A percentile compares a stretch with the other conserved stretches of the same genome.
Conservation (phyloP, 2,888 invertebrate genomes). For the Sarcophaga subvicina region DNA sequence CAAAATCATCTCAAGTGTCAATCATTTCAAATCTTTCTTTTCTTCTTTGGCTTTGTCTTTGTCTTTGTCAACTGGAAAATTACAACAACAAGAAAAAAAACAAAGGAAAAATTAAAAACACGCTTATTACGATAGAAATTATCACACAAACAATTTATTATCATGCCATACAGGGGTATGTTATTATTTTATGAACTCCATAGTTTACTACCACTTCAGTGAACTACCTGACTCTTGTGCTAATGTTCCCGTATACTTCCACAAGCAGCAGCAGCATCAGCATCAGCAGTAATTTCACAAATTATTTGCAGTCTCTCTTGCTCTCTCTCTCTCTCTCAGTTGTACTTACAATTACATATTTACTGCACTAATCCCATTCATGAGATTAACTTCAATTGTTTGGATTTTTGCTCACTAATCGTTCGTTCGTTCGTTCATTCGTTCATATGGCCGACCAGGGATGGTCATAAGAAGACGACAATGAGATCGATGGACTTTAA, state of each 20-base stretch:
- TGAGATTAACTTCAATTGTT: conserved; percentile 58
- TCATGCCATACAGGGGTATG: conserved; percentile 37
- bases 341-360: conserved; percentile 5
- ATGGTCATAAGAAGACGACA: neutral
- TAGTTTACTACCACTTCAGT: conserved; percentile 14
- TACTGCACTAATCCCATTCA: conserved; percentile 57
- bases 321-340: neutral
- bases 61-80: neutral
- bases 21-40: neutral
- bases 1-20: conserved; percentile 9
- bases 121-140: conserved; percentile 20
- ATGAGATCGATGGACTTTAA: neutral
- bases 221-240: neutral
- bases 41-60: no score
- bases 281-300: no score
- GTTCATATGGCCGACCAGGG: neutral
- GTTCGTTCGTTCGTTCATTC: neutral
- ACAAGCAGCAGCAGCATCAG: no score
- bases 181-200: conserved; percentile 60
- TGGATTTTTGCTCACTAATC: conserved; percentile 47
- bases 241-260: no score
- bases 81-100: neutral
- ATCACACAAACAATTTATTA: conserved; percentile 34
- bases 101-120: neutral
- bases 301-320: neutral